Percentiles rank a stretch among this genome's conserved stretches.
Conservation (phyloP, 2,797 vertebrate species). For the Acanthopagrus latus region DNA sequence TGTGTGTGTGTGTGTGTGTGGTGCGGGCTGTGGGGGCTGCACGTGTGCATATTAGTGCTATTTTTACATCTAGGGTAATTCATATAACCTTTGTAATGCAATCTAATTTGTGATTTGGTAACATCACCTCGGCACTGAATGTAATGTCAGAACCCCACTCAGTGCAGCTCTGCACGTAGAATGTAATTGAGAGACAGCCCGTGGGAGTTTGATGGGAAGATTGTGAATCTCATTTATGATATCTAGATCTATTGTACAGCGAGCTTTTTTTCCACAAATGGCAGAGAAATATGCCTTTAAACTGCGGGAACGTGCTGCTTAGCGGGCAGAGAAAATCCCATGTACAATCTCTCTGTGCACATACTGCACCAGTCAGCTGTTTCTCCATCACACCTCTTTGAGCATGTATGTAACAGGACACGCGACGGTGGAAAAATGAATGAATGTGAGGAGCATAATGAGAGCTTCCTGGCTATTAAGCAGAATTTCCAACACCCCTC, state of each 20-base stretch:
- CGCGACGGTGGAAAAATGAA: constrained; percentile 46
- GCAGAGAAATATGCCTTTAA: constrained; percentile 58
- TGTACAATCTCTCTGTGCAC: constrained; percentile 4
- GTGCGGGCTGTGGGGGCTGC: neutral
- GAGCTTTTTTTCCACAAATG: constrained; percentile 62
- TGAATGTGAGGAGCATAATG: constrained; percentile 53
- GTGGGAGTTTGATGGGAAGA: constrained; percentile 67
- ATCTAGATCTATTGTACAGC: constrained; percentile 58
- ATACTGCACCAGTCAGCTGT: constrained; percentile 25
- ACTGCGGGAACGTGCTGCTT: constrained; percentile 35
- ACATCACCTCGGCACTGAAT: constrained; percentile 75
- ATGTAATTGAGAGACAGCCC: constrained; percentile 77
- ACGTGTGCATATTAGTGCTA: constrained; percentile 40
- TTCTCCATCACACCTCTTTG: constrained; percentile 17
- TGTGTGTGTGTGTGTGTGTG: constrained; percentile 16
- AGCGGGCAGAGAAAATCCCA: constrained; percentile 36
- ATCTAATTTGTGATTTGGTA: constrained; percentile 69
- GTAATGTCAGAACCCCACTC: constrained; percentile 71
- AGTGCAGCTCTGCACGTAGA: constrained; percentile 51
- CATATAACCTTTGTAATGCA: constrained; percentile 71
- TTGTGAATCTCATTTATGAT: constrained; percentile 67
- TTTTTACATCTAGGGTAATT: constrained; percentile 77
- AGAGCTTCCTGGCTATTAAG: constrained; percentile 67
- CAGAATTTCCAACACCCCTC: constrained; percentile 65
- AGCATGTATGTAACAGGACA: constrained; percentile 37